phyloP scores from a whole-genome alignment of 1,140 invertebrate species.

The Anadara kagoshimensis region DNA sequence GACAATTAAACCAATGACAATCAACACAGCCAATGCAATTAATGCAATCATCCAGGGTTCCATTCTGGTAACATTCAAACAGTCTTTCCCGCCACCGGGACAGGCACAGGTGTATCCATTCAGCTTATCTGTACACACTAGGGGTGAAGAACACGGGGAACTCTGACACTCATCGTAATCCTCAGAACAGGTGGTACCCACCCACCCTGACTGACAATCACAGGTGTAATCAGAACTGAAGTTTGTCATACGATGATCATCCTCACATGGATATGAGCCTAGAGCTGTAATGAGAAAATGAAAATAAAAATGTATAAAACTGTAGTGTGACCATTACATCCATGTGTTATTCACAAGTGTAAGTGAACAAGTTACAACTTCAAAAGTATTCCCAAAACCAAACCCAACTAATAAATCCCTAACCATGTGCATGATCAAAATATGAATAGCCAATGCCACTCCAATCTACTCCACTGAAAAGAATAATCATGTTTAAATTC shows the following conservation, averaged over 20 bases:
- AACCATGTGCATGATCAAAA: too few relatives aligned
- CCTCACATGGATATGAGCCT: slow-evolving; percentile 30
- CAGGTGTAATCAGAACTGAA: slow-evolving; percentile 80
- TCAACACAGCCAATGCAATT: slow-evolving; percentile 22
- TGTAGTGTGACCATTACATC: background rate
- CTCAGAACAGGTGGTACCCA: slow-evolving; percentile 88
- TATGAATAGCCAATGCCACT: too few relatives aligned
- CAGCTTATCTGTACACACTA: slow-evolving; percentile 28
- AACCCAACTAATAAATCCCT: too few relatives aligned
- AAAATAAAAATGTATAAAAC: background rate
- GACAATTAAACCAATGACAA: slow-evolving; percentile 17
- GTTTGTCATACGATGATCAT: slow-evolving; percentile 11
- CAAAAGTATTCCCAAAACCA: too few relatives aligned
- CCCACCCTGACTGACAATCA: slow-evolving; percentile 89
- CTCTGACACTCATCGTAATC: slow-evolving; percentile 82
- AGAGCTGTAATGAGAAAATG: background rate
- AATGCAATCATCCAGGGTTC: slow-evolving; percentile 41
- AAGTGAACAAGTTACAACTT: too few relatives aligned
- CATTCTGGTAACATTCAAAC: slow-evolving; percentile 9
- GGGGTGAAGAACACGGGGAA: slow-evolving; percentile 82
- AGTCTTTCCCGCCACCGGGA: slow-evolving; percentile 24
- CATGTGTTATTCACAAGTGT: too few relatives aligned
- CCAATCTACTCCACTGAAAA: too few relatives aligned
- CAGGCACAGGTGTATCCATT: slow-evolving; percentile 37
- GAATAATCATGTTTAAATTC: too few relatives aligned